These are phyloP conservation scores for Neogobius melanostomus DNA, from an alignment of 2,113 vertebrate genomes.

Conservation along the genomic window DNA sequence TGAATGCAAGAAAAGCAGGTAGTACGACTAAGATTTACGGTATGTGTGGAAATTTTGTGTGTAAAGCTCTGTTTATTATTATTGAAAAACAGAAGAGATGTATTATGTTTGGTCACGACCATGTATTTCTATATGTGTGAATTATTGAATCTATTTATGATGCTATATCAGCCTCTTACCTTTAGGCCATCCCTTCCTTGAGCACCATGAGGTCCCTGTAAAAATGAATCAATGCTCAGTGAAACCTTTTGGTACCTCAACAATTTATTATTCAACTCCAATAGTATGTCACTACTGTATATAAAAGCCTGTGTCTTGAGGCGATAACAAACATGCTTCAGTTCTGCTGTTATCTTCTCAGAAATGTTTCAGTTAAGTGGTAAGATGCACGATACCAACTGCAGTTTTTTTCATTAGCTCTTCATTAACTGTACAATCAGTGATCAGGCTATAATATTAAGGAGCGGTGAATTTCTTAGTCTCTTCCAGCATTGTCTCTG, in stretches of 20 bases:
- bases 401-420: neutral
- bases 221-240: conserved; percentile 11
- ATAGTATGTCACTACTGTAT: conserved; percentile 9
- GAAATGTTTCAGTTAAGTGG: conserved; percentile 25
- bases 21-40: neutral
- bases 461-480: neutral
- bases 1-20: neutral
- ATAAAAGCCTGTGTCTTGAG: conserved; percentile 22
- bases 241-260: neutral
- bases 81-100: too few relatives aligned
- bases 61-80: neutral
- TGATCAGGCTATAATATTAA: conserved; percentile 1
- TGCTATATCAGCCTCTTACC: conserved; percentile 68
- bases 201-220: conserved; percentile 88
- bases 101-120: too few relatives aligned
- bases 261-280: neutral
- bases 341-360: conserved; percentile 43
- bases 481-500: neutral
- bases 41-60: neutral
- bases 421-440: conserved; percentile 6
- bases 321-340: conserved; percentile 28
- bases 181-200: conserved; percentile 89
- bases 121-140: too few relatives aligned
- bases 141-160: neutral
- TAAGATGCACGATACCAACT: conserved; percentile 23